These are phyloP conservation scores for Seladonia tumulorum DNA, from an alignment of 2,888 invertebrate genomes.

Conservation along the genomic window DNA sequence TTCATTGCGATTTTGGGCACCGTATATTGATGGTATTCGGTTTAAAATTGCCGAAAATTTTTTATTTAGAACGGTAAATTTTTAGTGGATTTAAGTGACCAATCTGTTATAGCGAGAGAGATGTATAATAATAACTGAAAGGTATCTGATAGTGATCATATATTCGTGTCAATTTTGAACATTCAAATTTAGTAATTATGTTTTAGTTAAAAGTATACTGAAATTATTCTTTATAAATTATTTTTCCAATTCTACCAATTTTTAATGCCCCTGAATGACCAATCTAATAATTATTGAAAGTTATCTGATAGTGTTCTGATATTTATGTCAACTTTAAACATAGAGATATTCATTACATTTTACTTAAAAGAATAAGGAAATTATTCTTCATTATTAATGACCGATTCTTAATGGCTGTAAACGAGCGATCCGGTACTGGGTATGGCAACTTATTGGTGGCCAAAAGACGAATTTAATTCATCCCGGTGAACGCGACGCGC, in stretches of 20 bases:
- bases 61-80: background rate
- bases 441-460: background rate
- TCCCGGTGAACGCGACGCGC: slow-evolving; percentile 50
- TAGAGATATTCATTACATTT: too few relatives aligned
- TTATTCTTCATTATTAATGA: too few relatives aligned
- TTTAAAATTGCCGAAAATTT: background rate
- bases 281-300: too few relatives aligned
- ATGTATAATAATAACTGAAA: background rate
- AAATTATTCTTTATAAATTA: background rate
- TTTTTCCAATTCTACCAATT: background rate
- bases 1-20: background rate
- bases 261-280: too few relatives aligned
- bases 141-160: background rate
- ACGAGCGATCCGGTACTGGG: too few relatives aligned
- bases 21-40: background rate
- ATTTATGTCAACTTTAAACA: too few relatives aligned
- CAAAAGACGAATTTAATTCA: slow-evolving; percentile 30
- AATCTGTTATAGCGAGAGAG: background rate
- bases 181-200: background rate
- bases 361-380: too few relatives aligned
- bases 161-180: background rate
- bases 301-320: too few relatives aligned
- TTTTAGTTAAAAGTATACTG: background rate
- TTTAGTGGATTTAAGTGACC: background rate
- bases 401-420: too few relatives aligned